Conservation (phyloP, 2,797 vertebrate genomes). For the Alexandromys oeconomus region DNA sequence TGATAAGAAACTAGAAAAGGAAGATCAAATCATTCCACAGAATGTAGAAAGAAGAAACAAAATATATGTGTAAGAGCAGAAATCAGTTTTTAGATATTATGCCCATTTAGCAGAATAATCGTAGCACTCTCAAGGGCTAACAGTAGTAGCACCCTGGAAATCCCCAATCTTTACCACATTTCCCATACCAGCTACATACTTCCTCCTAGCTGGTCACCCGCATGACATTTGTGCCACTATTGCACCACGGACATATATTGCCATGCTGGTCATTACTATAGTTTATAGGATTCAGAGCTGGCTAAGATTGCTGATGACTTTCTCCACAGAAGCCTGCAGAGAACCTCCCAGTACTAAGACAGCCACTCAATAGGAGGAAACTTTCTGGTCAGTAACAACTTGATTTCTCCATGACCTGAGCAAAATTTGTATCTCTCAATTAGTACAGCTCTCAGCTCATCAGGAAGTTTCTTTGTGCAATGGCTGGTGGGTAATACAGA, state of each 20-base stretch:
- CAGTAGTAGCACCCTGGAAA: not conserved
- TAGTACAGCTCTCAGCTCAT: not conserved
- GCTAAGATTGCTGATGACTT: not conserved
- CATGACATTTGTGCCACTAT: not conserved
- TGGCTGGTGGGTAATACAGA: not conserved
- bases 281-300: not conserved
- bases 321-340: not conserved
- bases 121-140: not conserved
- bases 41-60: not conserved
- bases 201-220: not conserved
- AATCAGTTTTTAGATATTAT: not conserved
- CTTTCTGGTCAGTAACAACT: not conserved
- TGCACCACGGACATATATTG: not conserved
- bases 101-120: not conserved
- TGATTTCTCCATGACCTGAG: not conserved
- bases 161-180: not conserved
- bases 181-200: not conserved
- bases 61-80: not conserved
- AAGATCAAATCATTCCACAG: constrained; percentile 20
- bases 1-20: constrained; percentile 51
- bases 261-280: not conserved
- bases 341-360: not conserved
- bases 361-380: not conserved
- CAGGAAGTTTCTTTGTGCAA: not conserved
- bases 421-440: not conserved